Conservation (phyloP, 1,140 invertebrate species). For the Achatina immaculata region DNA sequence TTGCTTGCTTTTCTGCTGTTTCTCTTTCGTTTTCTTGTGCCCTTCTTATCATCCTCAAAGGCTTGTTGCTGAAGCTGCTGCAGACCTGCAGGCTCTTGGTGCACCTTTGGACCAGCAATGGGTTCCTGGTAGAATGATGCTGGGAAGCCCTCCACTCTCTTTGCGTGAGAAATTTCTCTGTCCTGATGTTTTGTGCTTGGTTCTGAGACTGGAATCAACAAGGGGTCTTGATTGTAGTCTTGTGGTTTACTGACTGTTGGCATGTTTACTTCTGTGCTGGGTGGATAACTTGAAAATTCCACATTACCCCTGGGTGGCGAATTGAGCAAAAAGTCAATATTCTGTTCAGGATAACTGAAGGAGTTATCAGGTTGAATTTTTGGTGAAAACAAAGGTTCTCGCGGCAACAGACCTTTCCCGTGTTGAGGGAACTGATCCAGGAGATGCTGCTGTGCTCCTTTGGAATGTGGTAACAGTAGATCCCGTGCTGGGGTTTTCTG, state of each 20-base stretch:
- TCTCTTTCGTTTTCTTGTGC: conserved; percentile 13
- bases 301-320: conserved; percentile 22
- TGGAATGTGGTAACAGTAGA: not conserved
- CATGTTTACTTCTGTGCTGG: not conserved
- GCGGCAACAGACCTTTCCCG: not conserved
- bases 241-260: not conserved
- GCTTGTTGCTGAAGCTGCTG: conserved; percentile 5
- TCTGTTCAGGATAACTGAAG: not conserved
- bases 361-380: not conserved
- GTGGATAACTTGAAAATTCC: conserved; percentile 9
- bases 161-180: not conserved
- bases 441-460: not conserved
- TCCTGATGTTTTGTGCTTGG: not conserved
- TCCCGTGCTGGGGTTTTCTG: conserved; percentile 2
- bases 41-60: conserved; percentile 30
- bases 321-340: conserved; percentile 27
- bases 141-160: conserved; percentile 30
- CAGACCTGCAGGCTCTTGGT: not conserved
- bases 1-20: conserved; percentile 25
- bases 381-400: conserved; percentile 25
- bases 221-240: conserved; percentile 16
- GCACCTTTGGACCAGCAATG: not conserved
- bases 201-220: conserved; percentile 7
- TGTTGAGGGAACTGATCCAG: not conserved
- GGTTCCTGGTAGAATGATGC: conserved; percentile 38